Evolutionary conservation across 2,888 invertebrate species (phyloP).

Genomic region (Parasteatoda lunata): DNA sequence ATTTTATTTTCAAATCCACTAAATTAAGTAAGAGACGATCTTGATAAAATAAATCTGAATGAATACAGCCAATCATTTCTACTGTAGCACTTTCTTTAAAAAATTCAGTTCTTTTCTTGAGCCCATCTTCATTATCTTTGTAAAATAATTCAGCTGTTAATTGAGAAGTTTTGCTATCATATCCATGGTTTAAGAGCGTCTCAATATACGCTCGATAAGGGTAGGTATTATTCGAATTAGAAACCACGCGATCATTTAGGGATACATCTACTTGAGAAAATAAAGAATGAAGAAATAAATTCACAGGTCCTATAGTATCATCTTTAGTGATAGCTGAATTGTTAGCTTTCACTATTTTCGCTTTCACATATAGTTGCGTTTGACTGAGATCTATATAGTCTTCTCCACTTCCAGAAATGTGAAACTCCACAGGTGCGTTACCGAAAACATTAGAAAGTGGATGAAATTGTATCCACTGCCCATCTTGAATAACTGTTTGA

Average conservation of each 20-base stretch:
- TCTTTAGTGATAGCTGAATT: not conserved
- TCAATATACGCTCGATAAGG: conserved; percentile 7
- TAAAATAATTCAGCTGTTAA: conserved; percentile 2
- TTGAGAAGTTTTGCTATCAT: conserved; percentile 15
- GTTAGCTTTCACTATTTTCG: not conserved
- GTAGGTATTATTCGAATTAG: not conserved
- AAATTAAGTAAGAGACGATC: too few relatives aligned
- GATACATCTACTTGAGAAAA: conserved; percentile 18
- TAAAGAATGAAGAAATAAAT: conserved; percentile 12
- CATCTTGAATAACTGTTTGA: not conserved
- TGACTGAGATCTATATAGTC: not conserved
- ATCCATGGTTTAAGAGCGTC: not conserved
- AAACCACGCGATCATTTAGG: conserved; percentile 2
- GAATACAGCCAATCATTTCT: too few relatives aligned
- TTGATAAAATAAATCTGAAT: too few relatives aligned
- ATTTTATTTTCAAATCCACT: too few relatives aligned
- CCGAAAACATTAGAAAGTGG: not conserved
- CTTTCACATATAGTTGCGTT: not conserved
- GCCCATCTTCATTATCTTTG: not conserved
- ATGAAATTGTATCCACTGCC: not conserved
- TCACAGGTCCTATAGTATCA: not conserved
- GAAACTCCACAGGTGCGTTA: not conserved
- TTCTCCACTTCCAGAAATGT: not conserved
- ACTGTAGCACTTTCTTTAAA: too few relatives aligned
- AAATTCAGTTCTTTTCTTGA: not conserved